Conservation (phyloP, 2,113 vertebrate species). For the Bujurquina vittata region DNA sequence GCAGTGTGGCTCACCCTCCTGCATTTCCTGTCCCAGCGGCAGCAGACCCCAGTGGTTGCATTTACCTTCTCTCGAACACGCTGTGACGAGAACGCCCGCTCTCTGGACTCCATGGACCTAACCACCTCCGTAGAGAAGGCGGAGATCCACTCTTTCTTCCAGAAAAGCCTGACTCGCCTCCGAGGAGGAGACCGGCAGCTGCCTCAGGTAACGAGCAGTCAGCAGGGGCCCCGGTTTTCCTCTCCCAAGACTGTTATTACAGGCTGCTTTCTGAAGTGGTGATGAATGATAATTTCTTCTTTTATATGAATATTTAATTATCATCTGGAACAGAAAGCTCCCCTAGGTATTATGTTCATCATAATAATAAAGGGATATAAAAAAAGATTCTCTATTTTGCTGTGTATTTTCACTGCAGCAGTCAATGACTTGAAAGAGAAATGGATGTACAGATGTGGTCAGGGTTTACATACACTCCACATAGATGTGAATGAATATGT, state of each 20-base stretch:
- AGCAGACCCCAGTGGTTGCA: constrained; percentile 90
- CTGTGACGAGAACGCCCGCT: constrained; percentile 89
- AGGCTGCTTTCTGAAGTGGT: neutral
- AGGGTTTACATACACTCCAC: neutral
- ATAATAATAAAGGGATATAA: neutral
- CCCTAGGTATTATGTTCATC: neutral
- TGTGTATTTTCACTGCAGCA: neutral
- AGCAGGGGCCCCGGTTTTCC: neutral
- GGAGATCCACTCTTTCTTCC: constrained; percentile 90
- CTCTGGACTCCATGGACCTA: constrained; percentile 87
- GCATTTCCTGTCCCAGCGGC: constrained; percentile 84
- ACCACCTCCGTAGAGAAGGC: constrained; percentile 87
- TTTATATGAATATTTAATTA: neutral
- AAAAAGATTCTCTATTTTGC: neutral
- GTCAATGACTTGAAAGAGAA: no score
- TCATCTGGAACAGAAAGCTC: neutral
- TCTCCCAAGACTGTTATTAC: neutral
- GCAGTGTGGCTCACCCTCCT: constrained; percentile 89
- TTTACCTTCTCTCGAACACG: constrained; percentile 92
- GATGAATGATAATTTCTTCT: neutral
- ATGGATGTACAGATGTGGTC: neutral
- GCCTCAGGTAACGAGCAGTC: constrained; percentile 83
- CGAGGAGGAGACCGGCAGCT: constrained; percentile 88
- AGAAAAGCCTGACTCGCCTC: constrained; percentile 90
- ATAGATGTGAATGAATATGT: neutral